These are phyloP conservation scores for Cossypha niveicapilla DNA, from an alignment of 2,797 vertebrate species.

Conservation along the genomic window DNA sequence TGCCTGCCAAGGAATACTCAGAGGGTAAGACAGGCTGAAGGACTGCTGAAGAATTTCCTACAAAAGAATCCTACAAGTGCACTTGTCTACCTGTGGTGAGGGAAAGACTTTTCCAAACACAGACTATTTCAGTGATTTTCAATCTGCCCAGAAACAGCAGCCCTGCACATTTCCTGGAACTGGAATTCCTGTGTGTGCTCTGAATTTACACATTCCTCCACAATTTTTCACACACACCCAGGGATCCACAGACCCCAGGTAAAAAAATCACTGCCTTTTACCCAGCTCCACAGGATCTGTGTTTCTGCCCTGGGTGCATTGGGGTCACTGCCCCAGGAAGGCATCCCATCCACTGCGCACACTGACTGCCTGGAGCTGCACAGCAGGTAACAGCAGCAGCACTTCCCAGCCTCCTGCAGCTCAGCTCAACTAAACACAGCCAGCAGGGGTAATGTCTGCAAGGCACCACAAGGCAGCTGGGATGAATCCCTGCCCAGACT, in stretches of 20 bases:
- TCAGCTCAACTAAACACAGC: neutral
- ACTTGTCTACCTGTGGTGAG: neutral
- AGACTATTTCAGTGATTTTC: neutral
- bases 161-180: neutral
- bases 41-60: neutral
- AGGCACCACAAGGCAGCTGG: neutral
- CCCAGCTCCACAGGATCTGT: neutral
- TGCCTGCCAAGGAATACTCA: neutral
- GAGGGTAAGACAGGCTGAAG: neutral
- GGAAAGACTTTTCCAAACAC: neutral
- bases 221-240: neutral
- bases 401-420: neutral
- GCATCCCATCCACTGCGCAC: neutral
- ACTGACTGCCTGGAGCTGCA: too few species aligned
- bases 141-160: neutral
- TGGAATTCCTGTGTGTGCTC: neutral
- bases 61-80: neutral
- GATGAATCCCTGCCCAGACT: neutral
- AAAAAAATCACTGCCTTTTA: neutral
- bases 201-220: neutral
- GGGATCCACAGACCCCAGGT: neutral
- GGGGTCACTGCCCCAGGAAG: neutral
- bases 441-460: neutral
- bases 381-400: neutral
- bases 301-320: neutral